These are phyloP conservation scores for Echinometra lucunter DNA, from an alignment of 53 echinoderm and acorn worm genomes.

Conservation along the genomic window DNA sequence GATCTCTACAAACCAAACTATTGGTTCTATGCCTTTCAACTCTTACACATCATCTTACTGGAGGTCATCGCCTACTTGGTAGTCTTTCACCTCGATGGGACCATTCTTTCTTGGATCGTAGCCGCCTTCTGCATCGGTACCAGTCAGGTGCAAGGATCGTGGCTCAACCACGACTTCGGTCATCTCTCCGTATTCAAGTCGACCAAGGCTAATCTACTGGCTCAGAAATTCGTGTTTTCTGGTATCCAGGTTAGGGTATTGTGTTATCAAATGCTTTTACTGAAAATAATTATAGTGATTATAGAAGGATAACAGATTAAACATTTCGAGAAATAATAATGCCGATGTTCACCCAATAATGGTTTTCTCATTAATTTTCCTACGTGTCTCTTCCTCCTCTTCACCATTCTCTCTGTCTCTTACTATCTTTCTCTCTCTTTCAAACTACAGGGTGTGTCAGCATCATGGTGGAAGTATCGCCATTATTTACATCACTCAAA, in stretches of 20 bases:
- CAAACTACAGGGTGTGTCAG: constrained; percentile 63
- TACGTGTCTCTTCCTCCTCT: not conserved
- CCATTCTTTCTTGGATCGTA: constrained; percentile 7
- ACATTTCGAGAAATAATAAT: not conserved
- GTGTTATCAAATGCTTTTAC: no score
- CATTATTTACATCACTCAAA: constrained; percentile 80
- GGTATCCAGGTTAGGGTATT: constrained; percentile 73
- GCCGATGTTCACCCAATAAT: not conserved
- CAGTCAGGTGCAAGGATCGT: constrained; percentile 75
- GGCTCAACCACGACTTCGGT: constrained; percentile 89
- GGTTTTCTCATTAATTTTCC: not conserved
- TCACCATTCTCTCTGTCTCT: not conserved
- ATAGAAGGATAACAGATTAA: not conserved
- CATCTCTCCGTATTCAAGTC: constrained; percentile 81
- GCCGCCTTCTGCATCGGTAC: constrained; percentile 44
- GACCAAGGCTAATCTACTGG: constrained; percentile 66
- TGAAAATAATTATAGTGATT: not conserved
- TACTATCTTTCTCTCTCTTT: not conserved
- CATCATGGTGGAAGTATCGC: constrained; percentile 79
- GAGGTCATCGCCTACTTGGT: constrained; percentile 73
- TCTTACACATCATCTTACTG: constrained; percentile 75
- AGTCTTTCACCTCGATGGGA: constrained; percentile 13
- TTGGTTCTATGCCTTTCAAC: constrained; percentile 78
- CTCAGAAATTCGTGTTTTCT: constrained; percentile 75
- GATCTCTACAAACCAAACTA: constrained; percentile 85